Evolutionary conservation across 2,888 invertebrate species (phyloP), one percentile per base, ranked within the genome.

Genomic region (Pachycephus smyrnensis): DNA sequence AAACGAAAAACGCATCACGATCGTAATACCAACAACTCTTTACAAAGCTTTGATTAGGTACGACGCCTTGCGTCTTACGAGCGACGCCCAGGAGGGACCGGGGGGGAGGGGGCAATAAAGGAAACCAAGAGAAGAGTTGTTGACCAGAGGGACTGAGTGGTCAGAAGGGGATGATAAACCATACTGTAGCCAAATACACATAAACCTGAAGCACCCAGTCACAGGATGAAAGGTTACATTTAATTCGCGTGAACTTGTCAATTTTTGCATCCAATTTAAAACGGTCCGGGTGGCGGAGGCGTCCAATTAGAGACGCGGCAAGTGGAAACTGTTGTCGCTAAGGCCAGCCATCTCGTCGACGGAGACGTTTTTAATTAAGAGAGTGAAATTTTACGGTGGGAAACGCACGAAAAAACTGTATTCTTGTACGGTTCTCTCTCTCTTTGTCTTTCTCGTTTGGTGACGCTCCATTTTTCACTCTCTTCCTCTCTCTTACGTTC

Each of bases 351-450:
- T 33, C 33, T 30, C 71, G 15, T 71, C 30, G 71, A 6, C 31
- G n/a, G 71, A 32, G 71, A 71, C 31, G 31, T 30, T 71, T 71
- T 71, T 71, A 71, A 71, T 71, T 71, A 71, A 31, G 71, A 32
- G 71, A 71, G 31, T 31, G 15, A 30, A 30, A 71, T 33, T 55
- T 55, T 9, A 55, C 40, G 40, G 23, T 9, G 40, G 9, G 40
- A 55, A 23, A 6, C 40, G 9, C 15, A 2, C 6, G 15, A 6
- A 23, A 55, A 55, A 55, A 55, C 23, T 55, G 0, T 23, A 55
- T 55, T 55, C 23, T 4, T 35, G 77, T 76, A 82, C 77, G 80
- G 80, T 80, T 79, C 80, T 76, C 40, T 73, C 69, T 68, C 76
- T 78, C 75, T 33, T 55, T 33, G 33, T 11, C 73, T 76, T 32